Percentiles rank a stretch among this genome's conserved stretches.
phyloP scores from a whole-genome alignment of 2,113 vertebrate genomes.

The Brevimyrus niger region DNA sequence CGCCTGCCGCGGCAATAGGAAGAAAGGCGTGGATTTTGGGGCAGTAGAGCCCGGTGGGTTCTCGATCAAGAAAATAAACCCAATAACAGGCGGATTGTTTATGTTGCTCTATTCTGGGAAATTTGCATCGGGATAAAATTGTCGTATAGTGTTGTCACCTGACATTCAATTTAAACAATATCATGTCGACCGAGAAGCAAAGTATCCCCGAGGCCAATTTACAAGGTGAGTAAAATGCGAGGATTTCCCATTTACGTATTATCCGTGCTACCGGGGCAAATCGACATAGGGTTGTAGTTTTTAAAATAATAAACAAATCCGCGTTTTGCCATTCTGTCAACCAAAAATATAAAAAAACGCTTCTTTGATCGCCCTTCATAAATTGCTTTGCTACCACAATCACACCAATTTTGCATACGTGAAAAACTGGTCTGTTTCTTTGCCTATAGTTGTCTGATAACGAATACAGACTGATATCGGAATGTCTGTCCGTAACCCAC shows the following conservation, averaged over 20 bases:
- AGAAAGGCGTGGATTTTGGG: neutral
- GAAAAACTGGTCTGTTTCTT: neutral
- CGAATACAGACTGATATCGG: neutral
- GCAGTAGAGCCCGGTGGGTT: neutral
- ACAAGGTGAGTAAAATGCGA: conserved; percentile 50
- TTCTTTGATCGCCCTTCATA: neutral
- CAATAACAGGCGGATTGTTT: neutral
- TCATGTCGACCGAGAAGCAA: conserved; percentile 45
- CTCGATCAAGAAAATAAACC: neutral
- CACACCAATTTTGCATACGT: neutral
- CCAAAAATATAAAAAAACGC: neutral
- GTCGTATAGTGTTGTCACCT: neutral
- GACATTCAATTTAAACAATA: neutral
- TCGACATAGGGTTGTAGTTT: neutral
- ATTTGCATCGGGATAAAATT: neutral
- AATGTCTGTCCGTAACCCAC: neutral
- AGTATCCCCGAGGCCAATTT: conserved; percentile 54
- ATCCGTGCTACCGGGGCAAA: neutral
- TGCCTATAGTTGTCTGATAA: neutral
- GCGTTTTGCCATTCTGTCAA: neutral
- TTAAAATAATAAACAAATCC: neutral
- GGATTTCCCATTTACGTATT: neutral
- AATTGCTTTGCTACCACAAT: neutral
- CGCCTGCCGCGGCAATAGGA: neutral
- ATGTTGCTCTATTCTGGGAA: neutral